Evolutionary conservation across 2,797 vertebrate species (phyloP), one percentile per base, ranked within the genome.

Genomic region (Syngnathus acus): DNA sequence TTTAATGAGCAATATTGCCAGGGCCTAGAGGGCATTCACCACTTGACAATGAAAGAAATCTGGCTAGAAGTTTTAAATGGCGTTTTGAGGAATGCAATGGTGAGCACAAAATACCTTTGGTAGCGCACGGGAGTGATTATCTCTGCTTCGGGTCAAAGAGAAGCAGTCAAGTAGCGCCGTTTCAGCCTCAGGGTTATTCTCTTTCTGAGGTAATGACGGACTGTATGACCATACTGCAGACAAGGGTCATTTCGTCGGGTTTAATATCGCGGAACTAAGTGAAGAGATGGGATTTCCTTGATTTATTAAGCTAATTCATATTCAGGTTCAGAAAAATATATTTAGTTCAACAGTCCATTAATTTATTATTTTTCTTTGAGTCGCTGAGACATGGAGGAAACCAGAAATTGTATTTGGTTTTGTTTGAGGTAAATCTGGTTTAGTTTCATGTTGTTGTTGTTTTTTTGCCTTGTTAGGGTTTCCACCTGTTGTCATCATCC

Each of bases 1-100:
- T 32, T 62, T 62, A 62, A 62, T 26, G 60, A 62, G 60, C 43
- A 42, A 62, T 42, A 62, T 62, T 62, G 60, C 23, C 6, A 8
- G 23, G 40, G 13, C 40, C 60, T 62, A 5, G 40, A 62, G 60
- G 60, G 60, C 42, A 62, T 43, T 42, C 13, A 9, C n/a, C 39
- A 42, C 59, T 61, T 42, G 59, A 43, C 39, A 9, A 45, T 26
- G 60, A 62, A 45, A 62, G 14, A 16, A 26, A 62, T 45, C 60
- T 16, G 42, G 37, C 60, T 62, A 9, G 60, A 45, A 62, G 13
- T 45, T 26, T 62, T 62, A 45, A 62, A 45, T 45, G 60, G 8
- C 39, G 10, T 61, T 45, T 43, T 61, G 26, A 61, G 39, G 19
- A 61, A 42, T 13, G 32, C 55, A 58, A 58, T 21, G 59, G 38